Conservation (phyloP, 2,888 invertebrate genomes). For the Drosophila algonquin region DNA sequence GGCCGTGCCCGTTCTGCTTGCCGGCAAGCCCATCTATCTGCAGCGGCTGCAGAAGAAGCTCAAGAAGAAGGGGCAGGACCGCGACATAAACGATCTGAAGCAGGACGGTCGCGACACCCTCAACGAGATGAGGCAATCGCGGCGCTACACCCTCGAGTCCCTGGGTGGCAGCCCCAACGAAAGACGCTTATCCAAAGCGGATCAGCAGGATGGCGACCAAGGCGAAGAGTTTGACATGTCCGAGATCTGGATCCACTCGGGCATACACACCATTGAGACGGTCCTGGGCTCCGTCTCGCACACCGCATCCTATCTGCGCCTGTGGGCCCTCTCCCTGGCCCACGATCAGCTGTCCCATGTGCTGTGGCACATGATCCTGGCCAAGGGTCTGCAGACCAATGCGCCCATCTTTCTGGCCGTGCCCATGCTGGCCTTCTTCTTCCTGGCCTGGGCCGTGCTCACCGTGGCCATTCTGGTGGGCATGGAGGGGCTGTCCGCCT, state of each 20-base stretch:
- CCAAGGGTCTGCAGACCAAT: constrained; percentile 88
- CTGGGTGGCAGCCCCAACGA: constrained; percentile 63
- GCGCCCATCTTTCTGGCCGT: constrained; percentile 80
- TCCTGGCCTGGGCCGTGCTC: constrained; percentile 94
- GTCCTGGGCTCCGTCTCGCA: constrained; percentile 96
- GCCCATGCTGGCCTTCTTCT: constrained; percentile 91
- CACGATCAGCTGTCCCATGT: constrained; percentile 96
- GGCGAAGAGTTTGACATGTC: constrained; percentile 56
- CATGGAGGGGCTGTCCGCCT: constrained; percentile 99
- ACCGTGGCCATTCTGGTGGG: constrained; percentile 97
- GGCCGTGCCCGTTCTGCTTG: constrained; percentile 95
- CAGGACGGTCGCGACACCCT: constrained; percentile 44
- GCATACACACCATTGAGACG: constrained; percentile 86
- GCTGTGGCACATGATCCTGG: constrained; percentile 96
- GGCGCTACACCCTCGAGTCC: constrained; percentile 70
- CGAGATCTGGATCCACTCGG: constrained; percentile 81
- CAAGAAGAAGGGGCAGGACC: constrained; percentile 9
- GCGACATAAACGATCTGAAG: constrained; percentile 28
- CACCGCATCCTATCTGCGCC: constrained; percentile 98
- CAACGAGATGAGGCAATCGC: constrained; percentile 53
- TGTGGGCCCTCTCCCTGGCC: constrained; percentile 99
- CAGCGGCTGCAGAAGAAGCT: constrained; percentile 85
- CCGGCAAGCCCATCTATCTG: constrained; percentile 92
- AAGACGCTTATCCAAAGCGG: neutral
- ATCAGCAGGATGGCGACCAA: constrained; percentile 3